phyloP scores from a whole-genome alignment of 1,140 invertebrate species.

The Drosophila tsacasi region DNA sequence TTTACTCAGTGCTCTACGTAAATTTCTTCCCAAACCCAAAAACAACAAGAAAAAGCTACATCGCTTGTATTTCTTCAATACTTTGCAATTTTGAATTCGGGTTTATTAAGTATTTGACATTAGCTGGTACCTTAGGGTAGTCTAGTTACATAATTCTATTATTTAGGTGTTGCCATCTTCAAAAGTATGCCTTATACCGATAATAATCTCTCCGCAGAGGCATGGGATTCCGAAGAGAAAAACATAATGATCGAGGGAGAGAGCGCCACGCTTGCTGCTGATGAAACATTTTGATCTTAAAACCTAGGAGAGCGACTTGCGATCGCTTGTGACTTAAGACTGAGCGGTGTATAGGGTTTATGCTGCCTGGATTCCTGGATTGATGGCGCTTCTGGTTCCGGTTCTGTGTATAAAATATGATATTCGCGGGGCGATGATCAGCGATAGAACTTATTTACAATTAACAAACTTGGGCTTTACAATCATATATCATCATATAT shows the following conservation, averaged over 20 bases:
- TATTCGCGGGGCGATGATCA: conserved; percentile 19
- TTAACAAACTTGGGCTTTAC: conserved; percentile 54
- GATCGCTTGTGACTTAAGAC: conserved; percentile 36
- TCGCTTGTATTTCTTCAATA: conserved; percentile 25
- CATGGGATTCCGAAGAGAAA: conserved; percentile 17
- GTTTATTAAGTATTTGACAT: conserved; percentile 74
- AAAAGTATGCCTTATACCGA: conserved; percentile 44
- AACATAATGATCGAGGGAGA: conserved; percentile 7
- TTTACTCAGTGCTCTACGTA: too few species aligned
- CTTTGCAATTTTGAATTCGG: conserved; percentile 73
- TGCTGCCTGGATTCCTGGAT: conserved; percentile 39
- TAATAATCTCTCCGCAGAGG: conserved; percentile 24
- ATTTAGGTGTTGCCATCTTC: conserved; percentile 50
- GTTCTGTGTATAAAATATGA: conserved; percentile 33
- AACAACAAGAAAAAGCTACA: neutral
- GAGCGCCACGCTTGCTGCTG: conserved; percentile 17
- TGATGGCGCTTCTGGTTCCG: conserved; percentile 10
- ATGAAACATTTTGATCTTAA: conserved; percentile 10
- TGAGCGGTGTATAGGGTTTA: conserved; percentile 28
- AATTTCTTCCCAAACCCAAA: neutral
- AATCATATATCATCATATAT: conserved; percentile 10
- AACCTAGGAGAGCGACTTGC: conserved; percentile 18
- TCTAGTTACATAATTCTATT: conserved; percentile 58
- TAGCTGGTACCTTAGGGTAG: conserved; percentile 66
- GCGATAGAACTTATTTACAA: conserved; percentile 58